Evolutionary conservation across 2,797 vertebrate species (phyloP).

Genomic region (Notolepis coatsorum): DNA sequence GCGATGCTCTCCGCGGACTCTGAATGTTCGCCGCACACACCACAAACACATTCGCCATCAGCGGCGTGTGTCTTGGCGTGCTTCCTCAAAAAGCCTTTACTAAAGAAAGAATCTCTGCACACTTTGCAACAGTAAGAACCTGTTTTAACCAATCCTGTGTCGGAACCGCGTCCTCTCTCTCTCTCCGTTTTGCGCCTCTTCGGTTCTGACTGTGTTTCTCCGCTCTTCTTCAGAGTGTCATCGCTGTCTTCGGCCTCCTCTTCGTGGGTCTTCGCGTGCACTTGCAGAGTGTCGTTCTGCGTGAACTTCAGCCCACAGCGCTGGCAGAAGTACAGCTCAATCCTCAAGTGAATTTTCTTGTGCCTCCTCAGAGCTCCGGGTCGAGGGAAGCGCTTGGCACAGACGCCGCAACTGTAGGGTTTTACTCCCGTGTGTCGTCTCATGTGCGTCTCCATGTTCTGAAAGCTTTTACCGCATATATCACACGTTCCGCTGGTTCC

Average conservation of each 20-base stretch:
- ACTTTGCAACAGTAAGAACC: not conserved
- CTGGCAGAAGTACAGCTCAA: not conserved
- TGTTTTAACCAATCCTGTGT: not conserved
- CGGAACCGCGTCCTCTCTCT: too few species aligned
- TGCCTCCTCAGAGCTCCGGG: slow-evolving; percentile 43
- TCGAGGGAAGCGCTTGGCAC: slow-evolving; percentile 42
- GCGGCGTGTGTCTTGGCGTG: not conserved
- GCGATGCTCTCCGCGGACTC: not conserved
- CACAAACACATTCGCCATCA: not conserved
- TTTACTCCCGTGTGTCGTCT: not conserved
- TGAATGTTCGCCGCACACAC: not conserved
- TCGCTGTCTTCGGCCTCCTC: not conserved
- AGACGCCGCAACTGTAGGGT: slow-evolving; percentile 31
- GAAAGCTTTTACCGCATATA: slow-evolving; percentile 19
- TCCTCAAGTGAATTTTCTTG: slow-evolving; percentile 53
- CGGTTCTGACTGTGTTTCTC: not conserved
- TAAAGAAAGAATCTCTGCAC: not conserved
- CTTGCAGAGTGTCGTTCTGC: too few species aligned
- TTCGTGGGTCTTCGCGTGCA: slow-evolving; percentile 11
- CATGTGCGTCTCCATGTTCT: slow-evolving; percentile 27
- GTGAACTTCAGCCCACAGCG: not conserved
- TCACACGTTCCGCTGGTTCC: not conserved
- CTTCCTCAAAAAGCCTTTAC: not conserved
- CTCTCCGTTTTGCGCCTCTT: not conserved
- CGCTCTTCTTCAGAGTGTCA: not conserved